Conservation (phyloP, 2,888 invertebrate genomes). For the Allophyes oxyacanthae region DNA sequence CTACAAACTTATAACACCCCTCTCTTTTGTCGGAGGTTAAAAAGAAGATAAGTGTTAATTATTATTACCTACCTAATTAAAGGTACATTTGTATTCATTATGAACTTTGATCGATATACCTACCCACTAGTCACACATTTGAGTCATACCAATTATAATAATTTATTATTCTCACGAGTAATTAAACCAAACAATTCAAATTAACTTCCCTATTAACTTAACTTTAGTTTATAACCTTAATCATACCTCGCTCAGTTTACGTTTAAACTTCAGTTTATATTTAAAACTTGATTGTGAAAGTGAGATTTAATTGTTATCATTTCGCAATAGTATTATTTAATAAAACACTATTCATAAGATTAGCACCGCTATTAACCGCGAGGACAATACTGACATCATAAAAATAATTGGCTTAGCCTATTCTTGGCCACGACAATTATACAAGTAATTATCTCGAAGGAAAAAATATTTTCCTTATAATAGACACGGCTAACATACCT, state of each 20-base stretch:
- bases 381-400: constrained; percentile 57
- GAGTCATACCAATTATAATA: constrained; percentile 6
- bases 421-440: constrained; percentile 52
- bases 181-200: background rate
- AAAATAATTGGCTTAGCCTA: constrained; percentile 52
- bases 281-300: constrained; percentile 46
- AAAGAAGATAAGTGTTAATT: too few species aligned
- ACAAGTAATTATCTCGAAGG: constrained; percentile 50
- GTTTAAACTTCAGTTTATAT: constrained; percentile 29
- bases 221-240: constrained; percentile 19
- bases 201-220: constrained; percentile 2
- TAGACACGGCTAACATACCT: constrained; percentile 16
- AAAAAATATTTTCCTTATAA: constrained; percentile 52
- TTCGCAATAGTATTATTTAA: constrained; percentile 25
- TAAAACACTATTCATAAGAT: constrained; percentile 38
- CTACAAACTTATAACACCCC: too few species aligned
- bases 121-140: constrained; percentile 3
- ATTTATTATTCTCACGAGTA: constrained; percentile 15
- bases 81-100: background rate
- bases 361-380: constrained; percentile 22
- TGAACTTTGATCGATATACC: constrained; percentile 20
- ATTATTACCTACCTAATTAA: too few species aligned
- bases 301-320: constrained; percentile 39
- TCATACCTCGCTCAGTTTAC: constrained; percentile 31
- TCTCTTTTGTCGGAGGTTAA: too few species aligned